Percentiles rank a stretch among this genome's conserved stretches.
Conservation (phyloP, 2,888 invertebrate species). For the Amitus sp. region DNA sequence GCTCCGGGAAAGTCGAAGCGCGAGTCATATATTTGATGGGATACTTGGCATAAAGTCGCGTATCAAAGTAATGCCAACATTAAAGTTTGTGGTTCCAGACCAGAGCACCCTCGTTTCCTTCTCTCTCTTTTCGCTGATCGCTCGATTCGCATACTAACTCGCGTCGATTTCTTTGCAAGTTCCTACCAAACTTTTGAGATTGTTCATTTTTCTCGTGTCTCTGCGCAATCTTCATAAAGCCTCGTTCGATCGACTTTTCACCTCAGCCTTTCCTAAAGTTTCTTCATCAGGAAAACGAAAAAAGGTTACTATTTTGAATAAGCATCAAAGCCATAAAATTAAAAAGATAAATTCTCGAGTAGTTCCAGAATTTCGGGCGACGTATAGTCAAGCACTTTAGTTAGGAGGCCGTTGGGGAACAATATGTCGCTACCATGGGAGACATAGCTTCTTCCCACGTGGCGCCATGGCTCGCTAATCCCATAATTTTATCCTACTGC, state of each 20-base stretch:
- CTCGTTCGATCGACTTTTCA: background rate
- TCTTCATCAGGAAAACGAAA: conserved; percentile 12
- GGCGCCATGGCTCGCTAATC: conserved; percentile 54
- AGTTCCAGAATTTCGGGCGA: conserved; percentile 39
- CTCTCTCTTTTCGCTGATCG: conserved; percentile 27
- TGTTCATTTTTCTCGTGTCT: background rate
- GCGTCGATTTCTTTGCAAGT: conserved; percentile 29
- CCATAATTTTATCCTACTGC: conserved; percentile 42
- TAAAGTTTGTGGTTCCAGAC: conserved; percentile 65
- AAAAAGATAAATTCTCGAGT: conserved; percentile 24
- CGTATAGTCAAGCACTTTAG: conserved; percentile 59
- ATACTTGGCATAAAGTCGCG: conserved; percentile 66
- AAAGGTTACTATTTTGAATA: conserved; percentile 1
- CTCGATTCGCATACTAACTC: conserved; percentile 30
- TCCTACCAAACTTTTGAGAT: background rate
- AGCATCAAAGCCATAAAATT: conserved; percentile 18
- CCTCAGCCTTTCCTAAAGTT: background rate
- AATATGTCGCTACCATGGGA: conserved; percentile 62
- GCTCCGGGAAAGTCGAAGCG: conserved; percentile 45
- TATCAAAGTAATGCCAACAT: conserved; percentile 66
- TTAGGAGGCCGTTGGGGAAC: conserved; percentile 63
- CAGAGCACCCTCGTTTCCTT: conserved; percentile 49
- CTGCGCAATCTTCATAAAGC: too few species aligned
- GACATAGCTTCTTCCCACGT: conserved; percentile 61
- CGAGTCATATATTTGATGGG: conserved; percentile 64